These are phyloP conservation scores for Xestoiulus laeticollis DNA, from an alignment of 2,888 invertebrate genomes.

Conservation along the genomic window DNA sequence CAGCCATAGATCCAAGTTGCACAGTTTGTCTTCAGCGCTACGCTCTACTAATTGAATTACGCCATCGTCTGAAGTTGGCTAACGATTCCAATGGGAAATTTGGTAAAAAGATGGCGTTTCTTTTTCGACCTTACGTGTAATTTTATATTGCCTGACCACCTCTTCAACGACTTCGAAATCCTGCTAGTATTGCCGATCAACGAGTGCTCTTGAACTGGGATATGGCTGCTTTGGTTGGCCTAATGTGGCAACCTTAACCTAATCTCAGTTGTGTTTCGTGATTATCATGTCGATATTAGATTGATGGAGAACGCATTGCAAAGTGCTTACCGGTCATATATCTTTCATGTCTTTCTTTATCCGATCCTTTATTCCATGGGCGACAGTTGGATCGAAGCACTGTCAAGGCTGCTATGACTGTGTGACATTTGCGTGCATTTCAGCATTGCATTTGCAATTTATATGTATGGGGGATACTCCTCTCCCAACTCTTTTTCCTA, in stretches of 20 bases:
- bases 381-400: background rate
- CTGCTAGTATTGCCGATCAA: background rate
- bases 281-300: conserved; percentile 16
- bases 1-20: background rate
- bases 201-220: background rate
- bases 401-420: background rate
- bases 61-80: background rate
- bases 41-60: background rate
- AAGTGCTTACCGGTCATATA: background rate
- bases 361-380: background rate
- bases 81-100: conserved; percentile 26
- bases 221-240: no score
- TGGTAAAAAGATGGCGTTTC: background rate
- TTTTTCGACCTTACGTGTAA: background rate
- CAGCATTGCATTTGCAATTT: background rate
- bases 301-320: background rate
- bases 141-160: background rate
- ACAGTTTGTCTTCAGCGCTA: background rate
- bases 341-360: background rate
- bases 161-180: background rate
- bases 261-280: background rate
- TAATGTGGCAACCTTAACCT: background rate
- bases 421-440: background rate
- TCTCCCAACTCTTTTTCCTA: background rate
- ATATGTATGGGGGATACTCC: background rate